phyloP scores from a whole-genome alignment of 2,113 vertebrate genomes.

The Illadopsis cleaveri region DNA sequence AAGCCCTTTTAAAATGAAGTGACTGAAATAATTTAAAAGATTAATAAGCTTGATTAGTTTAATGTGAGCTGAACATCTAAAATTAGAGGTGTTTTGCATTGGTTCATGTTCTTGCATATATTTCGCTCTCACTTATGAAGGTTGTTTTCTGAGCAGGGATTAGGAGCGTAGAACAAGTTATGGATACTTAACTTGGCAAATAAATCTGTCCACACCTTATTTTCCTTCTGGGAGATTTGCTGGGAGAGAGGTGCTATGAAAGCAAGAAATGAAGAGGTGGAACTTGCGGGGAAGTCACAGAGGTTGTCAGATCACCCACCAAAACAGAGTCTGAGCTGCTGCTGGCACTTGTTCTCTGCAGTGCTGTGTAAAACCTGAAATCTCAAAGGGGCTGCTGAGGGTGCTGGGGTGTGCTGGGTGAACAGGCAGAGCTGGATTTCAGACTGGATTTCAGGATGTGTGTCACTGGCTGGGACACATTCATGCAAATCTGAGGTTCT shows the following conservation, averaged over 20 bases:
- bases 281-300: not conserved
- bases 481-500: not conserved
- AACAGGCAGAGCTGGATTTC: not conserved
- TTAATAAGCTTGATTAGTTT: not conserved
- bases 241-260: not conserved
- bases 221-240: not conserved
- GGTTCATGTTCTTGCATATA: not conserved
- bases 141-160: not conserved
- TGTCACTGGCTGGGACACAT: rapidly evolving
- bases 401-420: not conserved
- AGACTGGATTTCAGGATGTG: not conserved
- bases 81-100: not conserved
- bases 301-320: not conserved
- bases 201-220: conserved; percentile 14
- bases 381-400: rapidly evolving
- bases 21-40: not conserved
- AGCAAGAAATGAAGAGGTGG: not conserved
- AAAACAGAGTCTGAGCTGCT: not conserved
- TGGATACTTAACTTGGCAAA: conserved; percentile 24
- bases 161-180: not conserved
- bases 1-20: not conserved
- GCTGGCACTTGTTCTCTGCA: not conserved
- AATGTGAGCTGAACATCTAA: not conserved
- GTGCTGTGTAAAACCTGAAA: not conserved
- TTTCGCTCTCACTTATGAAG: not conserved